Evolutionary conservation across 2,113 vertebrate species (phyloP).

Genomic region (Semnopithecus entellus): DNA sequence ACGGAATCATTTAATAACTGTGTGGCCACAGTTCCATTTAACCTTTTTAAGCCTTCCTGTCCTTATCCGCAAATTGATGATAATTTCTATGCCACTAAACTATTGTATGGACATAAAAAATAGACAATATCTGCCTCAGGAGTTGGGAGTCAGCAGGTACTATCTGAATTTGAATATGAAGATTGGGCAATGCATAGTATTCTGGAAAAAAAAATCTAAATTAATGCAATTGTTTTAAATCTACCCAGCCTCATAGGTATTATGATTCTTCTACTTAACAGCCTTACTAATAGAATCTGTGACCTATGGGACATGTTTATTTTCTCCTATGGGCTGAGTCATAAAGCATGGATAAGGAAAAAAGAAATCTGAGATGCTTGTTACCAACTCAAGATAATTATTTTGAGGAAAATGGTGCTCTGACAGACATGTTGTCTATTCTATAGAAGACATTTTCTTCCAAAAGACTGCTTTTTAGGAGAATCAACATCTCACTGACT

Average conservation of each 20-base stretch:
- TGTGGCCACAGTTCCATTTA: neutral
- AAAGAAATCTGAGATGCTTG: neutral
- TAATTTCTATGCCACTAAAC: neutral
- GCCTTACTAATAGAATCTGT: neutral
- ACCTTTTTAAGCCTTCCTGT: neutral
- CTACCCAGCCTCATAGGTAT: neutral
- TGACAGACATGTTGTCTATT: neutral
- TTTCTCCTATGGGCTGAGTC: neutral
- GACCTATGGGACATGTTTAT: neutral
- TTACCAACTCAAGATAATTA: neutral
- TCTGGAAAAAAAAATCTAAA: neutral
- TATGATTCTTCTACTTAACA: neutral
- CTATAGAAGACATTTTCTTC: neutral
- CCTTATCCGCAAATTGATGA: neutral
- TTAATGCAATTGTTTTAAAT: neutral
- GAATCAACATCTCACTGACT: neutral
- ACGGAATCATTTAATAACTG: conserved; percentile 10
- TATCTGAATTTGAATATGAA: neutral
- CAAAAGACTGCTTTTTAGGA: neutral
- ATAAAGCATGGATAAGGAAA: neutral
- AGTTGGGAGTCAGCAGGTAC: neutral
- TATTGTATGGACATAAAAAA: neutral
- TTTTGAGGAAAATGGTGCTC: neutral
- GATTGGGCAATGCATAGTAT: neutral
- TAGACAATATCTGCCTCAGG: neutral